Conservation (phyloP, 30 jellyfish, hydroid and myxozoan genomes). For the Cassiopea andromeda region DNA sequence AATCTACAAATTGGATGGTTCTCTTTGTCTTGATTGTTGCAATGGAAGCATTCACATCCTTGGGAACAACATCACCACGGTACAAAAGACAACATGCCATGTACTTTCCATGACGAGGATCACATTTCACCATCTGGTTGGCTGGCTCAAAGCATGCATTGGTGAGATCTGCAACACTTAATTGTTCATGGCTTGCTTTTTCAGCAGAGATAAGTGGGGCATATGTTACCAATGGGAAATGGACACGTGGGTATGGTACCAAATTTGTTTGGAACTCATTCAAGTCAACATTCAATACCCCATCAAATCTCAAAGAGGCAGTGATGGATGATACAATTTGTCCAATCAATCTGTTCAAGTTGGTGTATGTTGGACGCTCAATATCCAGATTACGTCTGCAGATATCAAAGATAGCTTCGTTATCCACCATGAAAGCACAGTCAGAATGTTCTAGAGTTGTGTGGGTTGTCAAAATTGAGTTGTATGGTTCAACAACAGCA, state of each 20-base stretch:
- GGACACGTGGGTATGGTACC: conserved; percentile 98
- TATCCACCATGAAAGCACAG: conserved; percentile 93
- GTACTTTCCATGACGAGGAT: conserved; percentile 96
- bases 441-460: conserved; percentile 91
- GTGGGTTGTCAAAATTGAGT: conserved; percentile 93
- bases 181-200: conserved; percentile 93
- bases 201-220: conserved; percentile 93
- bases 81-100: conserved; percentile 98
- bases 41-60: conserved; percentile 96
- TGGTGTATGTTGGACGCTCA: conserved; percentile 94
- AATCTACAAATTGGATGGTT: conserved; percentile 96
- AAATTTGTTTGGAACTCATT: conserved; percentile 95
- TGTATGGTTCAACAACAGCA: conserved; percentile 97
- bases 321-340: conserved; percentile 91
- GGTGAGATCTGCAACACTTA: conserved; percentile 93
- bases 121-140: conserved; percentile 97
- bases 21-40: conserved; percentile 97
- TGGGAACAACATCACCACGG: conserved; percentile 98
- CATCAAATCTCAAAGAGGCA: conserved; percentile 95
- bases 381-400: conserved; percentile 87
- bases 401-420: conserved; percentile 93
- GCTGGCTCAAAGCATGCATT: conserved; percentile 98
- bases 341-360: conserved; percentile 88
- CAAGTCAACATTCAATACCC: conserved; percentile 92
- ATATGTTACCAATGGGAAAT: conserved; percentile 93